phyloP scores from a whole-genome alignment of 2,113 vertebrate genomes.

The Daphoenositta chrysoptera region DNA sequence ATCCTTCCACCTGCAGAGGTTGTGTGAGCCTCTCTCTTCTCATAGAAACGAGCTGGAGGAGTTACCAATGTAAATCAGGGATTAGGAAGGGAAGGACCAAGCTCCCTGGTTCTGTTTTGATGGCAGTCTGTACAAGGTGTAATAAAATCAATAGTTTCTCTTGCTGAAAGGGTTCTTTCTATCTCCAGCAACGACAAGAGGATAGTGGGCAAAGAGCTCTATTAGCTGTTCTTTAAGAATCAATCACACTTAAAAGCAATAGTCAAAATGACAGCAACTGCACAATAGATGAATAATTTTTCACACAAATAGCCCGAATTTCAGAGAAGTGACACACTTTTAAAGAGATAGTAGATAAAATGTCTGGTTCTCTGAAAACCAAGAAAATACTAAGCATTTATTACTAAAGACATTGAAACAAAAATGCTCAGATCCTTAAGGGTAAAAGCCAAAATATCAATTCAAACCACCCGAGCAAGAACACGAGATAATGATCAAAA shows the following conservation, averaged over 20 bases:
- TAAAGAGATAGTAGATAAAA: background rate
- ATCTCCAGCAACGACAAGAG: conserved; percentile 5
- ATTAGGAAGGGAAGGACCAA: background rate
- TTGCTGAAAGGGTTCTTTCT: conserved; percentile 4
- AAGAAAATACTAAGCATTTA: background rate
- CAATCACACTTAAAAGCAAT: conserved; percentile 17
- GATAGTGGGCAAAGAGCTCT: background rate
- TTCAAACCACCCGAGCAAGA: background rate
- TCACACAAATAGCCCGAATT: background rate
- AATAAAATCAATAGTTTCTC: conserved; percentile 30
- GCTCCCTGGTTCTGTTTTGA: background rate
- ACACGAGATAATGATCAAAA: background rate
- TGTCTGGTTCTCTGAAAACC: background rate
- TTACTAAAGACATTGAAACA: background rate
- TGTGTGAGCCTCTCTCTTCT: background rate
- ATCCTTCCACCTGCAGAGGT: background rate
- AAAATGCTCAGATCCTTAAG: background rate
- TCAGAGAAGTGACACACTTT: background rate
- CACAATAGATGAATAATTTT: background rate
- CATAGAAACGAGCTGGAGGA: background rate
- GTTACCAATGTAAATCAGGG: background rate
- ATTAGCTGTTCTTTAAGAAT: conserved; percentile 14
- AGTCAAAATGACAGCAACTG: background rate
- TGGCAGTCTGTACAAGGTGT: background rate
- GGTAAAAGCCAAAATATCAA: background rate